Conservation (phyloP, 2,888 invertebrate genomes). For the Tolmerus cingulatus region DNA sequence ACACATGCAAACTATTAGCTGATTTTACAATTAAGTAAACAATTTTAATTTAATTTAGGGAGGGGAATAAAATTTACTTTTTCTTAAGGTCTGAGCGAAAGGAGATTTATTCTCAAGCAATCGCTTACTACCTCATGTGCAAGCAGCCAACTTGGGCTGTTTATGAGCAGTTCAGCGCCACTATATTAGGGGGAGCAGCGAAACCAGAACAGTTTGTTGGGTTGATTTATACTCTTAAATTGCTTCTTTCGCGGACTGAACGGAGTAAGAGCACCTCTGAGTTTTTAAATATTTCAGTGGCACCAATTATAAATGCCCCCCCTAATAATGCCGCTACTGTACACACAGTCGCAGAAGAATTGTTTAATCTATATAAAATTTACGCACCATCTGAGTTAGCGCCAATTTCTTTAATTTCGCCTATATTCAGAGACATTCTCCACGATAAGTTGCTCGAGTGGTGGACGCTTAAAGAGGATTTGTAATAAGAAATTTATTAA, state of each 20-base stretch:
- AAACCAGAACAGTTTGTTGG: slow-evolving; percentile 51
- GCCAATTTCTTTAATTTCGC: slow-evolving; percentile 58
- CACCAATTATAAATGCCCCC: slow-evolving; percentile 54
- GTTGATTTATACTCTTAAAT: slow-evolving; percentile 59
- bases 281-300: slow-evolving; percentile 56
- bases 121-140: slow-evolving; percentile 62
- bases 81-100: slow-evolving; percentile 57
- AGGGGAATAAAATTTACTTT: not conserved
- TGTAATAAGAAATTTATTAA: not conserved
- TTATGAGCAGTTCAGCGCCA: not conserved
- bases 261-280: slow-evolving; percentile 57
- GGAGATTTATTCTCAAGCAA: slow-evolving; percentile 60
- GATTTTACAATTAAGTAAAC: slow-evolving; percentile 60
- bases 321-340: slow-evolving; percentile 46
- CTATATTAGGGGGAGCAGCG: not conserved
- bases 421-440: slow-evolving; percentile 60
- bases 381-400: slow-evolving; percentile 58
- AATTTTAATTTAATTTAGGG: no score
- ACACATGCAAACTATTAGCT: slow-evolving; percentile 59
- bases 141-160: slow-evolving; percentile 39
- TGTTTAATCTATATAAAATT: slow-evolving; percentile 56
- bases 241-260: slow-evolving; percentile 57
- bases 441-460: slow-evolving; percentile 54
- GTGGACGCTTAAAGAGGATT: not conserved
- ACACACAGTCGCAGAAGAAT: slow-evolving; percentile 46